Evolutionary conservation across 2,113 vertebrate species (phyloP), one percentile per base, ranked within the genome.

Genomic region (Isichthys henryi): DNA sequence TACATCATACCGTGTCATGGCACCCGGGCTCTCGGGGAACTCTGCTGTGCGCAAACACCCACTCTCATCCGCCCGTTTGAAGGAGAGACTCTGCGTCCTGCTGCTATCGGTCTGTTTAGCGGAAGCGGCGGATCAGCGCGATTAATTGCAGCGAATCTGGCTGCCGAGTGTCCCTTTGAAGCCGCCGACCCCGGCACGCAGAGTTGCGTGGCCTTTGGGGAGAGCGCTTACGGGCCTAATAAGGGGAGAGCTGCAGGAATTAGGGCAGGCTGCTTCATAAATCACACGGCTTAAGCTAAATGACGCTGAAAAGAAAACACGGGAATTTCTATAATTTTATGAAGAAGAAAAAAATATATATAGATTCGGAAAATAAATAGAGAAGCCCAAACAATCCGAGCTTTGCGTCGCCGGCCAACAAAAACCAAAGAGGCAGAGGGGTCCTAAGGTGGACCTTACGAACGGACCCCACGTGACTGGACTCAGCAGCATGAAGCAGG

Each of bases 301-400:
- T 95, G 94, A 96, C 93, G 93, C 94, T 89, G 94, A 92, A 95
- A 95, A 94, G 94, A 95, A 92, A 95, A 94, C 93, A 94, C 91
- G 92, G 93, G 95, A 93, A 95, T 94, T 95, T 94, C 91, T 92
- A 93, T 94, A 94, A 93, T 94, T 95, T 95, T 94, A 46, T 92
- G 94, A 94, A 90, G 90, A 93, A 93, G 93, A 92, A 94, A 94
- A 94, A 95, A 94, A 46, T 48, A 84, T 94, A 93, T 93, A 27
- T 27, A 70, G 94, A 95, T 94, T 95, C 94, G 93, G 94, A 96
- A 96, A 96, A 95, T 94, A 95, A 96, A 95, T 93, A 92, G 48
- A 91, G 92, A 91, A 95, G 93, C 95, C 94, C 92, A 89, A 95
- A 95, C 93, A 93, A 95, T 95, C 92, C 91, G 89, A 94, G 90